These are phyloP conservation scores for Leptestheria dahalacensis DNA, from an alignment of 1,140 invertebrate genomes.

Conservation along the genomic window DNA sequence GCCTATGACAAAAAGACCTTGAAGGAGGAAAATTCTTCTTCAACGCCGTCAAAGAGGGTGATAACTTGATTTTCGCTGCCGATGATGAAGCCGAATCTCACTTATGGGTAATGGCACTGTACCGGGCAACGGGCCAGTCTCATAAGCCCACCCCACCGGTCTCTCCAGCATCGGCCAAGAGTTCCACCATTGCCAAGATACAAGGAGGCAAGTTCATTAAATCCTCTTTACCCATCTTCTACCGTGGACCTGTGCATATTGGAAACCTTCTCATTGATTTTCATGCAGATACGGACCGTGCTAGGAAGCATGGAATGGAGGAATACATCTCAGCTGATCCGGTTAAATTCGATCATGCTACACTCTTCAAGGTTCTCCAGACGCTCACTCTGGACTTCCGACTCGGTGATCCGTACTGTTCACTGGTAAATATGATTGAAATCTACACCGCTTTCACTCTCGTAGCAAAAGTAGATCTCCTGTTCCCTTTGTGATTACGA, in stretches of 20 bases:
- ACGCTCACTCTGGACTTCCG: slow-evolving; percentile 86
- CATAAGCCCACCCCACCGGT: slow-evolving; percentile 93
- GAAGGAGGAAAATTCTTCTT: slow-evolving; percentile 88
- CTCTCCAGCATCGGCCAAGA: slow-evolving; percentile 59
- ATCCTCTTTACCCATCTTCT: background rate
- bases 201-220: slow-evolving; percentile 49
- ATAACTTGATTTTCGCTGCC: slow-evolving; percentile 89
- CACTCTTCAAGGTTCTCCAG: slow-evolving; percentile 80
- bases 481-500: too few species aligned
- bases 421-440: slow-evolving; percentile 48
- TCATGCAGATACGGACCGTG: slow-evolving; percentile 74
- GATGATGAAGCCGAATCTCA: slow-evolving; percentile 97
- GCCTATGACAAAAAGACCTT: slow-evolving; percentile 43
- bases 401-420: slow-evolving; percentile 92
- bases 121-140: slow-evolving; percentile 94
- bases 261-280: slow-evolving; percentile 6
- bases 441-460: background rate
- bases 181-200: slow-evolving; percentile 71
- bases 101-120: slow-evolving; percentile 97
- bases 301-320: slow-evolving; percentile 96
- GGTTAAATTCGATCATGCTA: slow-evolving; percentile 87
- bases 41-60: slow-evolving; percentile 95
- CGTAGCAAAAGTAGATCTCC: background rate
- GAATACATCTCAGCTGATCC: slow-evolving; percentile 97
- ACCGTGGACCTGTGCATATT: too few species aligned